These are phyloP conservation scores for Agriopis aurantiaria DNA, from an alignment of 2,888 invertebrate species.

Conservation along the genomic window DNA sequence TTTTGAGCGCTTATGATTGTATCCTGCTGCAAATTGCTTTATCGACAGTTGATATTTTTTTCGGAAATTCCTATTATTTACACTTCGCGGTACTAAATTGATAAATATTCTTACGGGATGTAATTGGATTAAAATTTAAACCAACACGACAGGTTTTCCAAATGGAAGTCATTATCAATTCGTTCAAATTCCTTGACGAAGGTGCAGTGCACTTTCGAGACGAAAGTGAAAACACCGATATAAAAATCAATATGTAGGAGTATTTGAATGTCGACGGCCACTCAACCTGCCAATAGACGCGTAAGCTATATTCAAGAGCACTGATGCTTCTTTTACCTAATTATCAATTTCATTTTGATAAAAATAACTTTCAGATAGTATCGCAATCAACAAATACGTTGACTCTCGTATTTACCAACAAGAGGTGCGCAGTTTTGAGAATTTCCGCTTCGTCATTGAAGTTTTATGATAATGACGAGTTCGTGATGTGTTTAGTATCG, in stretches of 20 bases:
- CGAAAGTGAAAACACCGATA: slow-evolving; percentile 64
- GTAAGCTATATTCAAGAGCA: slow-evolving; percentile 20
- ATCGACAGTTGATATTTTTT: background rate
- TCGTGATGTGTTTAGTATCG: slow-evolving; percentile 49
- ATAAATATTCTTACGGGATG: background rate
- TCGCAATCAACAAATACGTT: slow-evolving; percentile 39
- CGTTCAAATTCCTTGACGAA: slow-evolving; percentile 24
- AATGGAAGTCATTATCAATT: background rate
- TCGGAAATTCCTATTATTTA: background rate
- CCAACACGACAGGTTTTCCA: background rate
- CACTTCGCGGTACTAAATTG: background rate
- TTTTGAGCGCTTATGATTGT: background rate
- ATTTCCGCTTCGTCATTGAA: slow-evolving; percentile 44
- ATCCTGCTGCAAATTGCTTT: background rate
- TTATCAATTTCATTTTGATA: slow-evolving; percentile 1
- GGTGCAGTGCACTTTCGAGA: slow-evolving; percentile 54
- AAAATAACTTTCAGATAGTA: slow-evolving; percentile 22
- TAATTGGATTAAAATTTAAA: too few relatives aligned
- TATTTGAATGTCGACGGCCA: slow-evolving; percentile 61
- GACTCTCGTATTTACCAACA: slow-evolving; percentile 18
- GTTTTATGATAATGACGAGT: slow-evolving; percentile 56
- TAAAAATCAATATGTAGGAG: slow-evolving; percentile 52
- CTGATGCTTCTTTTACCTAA: slow-evolving; percentile 2
- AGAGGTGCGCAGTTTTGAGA: slow-evolving; percentile 43
- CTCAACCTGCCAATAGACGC: slow-evolving; percentile 53